A percentile compares a stretch with the other conserved stretches of the same genome.
phyloP scores from a whole-genome alignment of 2,888 invertebrate species.

The Atherix ibis region DNA sequence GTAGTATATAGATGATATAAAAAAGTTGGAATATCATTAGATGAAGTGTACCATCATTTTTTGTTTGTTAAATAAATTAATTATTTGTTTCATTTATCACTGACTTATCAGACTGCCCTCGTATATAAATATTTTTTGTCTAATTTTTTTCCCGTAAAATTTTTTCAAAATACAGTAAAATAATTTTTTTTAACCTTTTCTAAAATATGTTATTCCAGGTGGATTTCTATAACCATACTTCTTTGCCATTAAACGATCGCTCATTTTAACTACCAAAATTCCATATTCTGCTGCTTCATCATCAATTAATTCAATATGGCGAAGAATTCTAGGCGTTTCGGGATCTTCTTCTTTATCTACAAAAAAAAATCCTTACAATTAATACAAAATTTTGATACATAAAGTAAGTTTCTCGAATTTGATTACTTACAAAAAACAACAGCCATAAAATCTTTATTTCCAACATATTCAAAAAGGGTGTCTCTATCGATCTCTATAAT shows the following conservation, averaged over 20 bases:
- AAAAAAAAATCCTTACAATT: conserved; percentile 5
- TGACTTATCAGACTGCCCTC: too few species aligned
- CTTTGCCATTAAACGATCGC: conserved; percentile 80
- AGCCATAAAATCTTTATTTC: conserved; percentile 79
- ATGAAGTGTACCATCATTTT: too few species aligned
- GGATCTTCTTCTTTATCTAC: conserved; percentile 69
- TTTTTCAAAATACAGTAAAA: conserved; percentile 1
- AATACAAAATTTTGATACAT: neutral
- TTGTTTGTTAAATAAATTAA: too few species aligned
- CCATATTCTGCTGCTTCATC: conserved; percentile 86
- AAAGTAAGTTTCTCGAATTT: too few species aligned
- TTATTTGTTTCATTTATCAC: too few species aligned
- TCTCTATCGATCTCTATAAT: conserved; percentile 81
- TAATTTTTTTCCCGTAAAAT: neutral
- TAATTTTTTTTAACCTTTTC: conserved; percentile 48
- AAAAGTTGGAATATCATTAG: too few species aligned
- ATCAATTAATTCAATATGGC: conserved; percentile 78
- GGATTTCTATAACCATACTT: conserved; percentile 82
- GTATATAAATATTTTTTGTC: too few species aligned
- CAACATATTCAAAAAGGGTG: conserved; percentile 66
- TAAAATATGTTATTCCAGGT: conserved; percentile 80
- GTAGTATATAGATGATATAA: too few species aligned
- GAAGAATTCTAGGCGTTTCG: conserved; percentile 60
- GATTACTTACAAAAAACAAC: conserved; percentile 80
- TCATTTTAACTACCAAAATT: conserved; percentile 76